Evolutionary conservation across 2,797 vertebrate genomes (phyloP), one percentile per base, ranked within the genome.

Genomic region (Graptemys geographica): DNA sequence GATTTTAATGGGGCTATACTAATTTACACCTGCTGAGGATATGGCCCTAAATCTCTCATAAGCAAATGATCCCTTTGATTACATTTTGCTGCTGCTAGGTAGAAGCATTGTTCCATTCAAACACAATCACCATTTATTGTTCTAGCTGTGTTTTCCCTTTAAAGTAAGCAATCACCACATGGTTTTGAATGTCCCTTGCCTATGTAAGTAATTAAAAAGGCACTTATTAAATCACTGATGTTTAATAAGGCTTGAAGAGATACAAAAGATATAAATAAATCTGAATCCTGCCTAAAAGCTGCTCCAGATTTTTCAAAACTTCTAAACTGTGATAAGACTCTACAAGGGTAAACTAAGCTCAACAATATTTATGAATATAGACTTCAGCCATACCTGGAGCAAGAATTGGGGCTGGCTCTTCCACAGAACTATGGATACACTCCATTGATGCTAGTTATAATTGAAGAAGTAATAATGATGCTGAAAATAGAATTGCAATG

Each of bases 1-100:
- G 57, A 5, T 81, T 96, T 94, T 83, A 96, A 95, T 95, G 89
- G 96, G 88, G 80, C 89, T 95, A 80, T 94, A 87, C 21, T 92
- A 94, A 96, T 90, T 93, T 80, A 82, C 7, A 4, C 15, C 47
- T 79, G 53, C 74, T 76, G 41, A 79, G 65, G 53, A 87, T 47
- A 15, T 31, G 62, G 41, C 90, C 76, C 72, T 94, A 87, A 94
- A 90, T 88, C 80, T 91, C 72, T 88, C 37, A 59, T 93, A 65
- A 93, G 57, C 81, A 85, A 94, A 79, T 11, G 55, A 59, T 96
- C 33, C 65, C 78, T 94, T 93, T 94, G 90, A 93, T 95, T 88
- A 87, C 84, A 53, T 91, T 95, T 94, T 96, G 86, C 57, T 96
- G 84, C 62, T 94, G 19, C 85, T 94, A 84, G 83, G 57, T 90